Evolutionary conservation across 2,113 vertebrate genomes (phyloP).

Genomic region (Passerina amoena): DNA sequence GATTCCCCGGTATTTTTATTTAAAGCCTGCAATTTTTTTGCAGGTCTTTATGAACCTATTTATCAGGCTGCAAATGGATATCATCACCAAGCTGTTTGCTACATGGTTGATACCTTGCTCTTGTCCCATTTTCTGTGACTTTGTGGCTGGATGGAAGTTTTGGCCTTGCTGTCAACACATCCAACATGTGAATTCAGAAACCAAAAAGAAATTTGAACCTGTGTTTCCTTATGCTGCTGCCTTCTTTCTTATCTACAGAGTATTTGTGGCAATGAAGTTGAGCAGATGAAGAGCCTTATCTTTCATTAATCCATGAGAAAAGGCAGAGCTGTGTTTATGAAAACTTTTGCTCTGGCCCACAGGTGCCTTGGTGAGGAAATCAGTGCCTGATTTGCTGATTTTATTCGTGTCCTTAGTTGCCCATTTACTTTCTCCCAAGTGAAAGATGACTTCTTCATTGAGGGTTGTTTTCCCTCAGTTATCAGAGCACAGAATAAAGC

Average conservation of each 20-base stretch:
- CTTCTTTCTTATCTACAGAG: background rate
- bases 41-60: background rate
- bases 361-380: background rate
- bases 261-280: background rate
- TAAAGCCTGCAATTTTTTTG: background rate
- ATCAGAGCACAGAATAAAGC: slow-evolving; percentile 56
- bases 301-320: background rate
- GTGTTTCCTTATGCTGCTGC: background rate
- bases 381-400: background rate
- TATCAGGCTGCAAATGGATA: background rate
- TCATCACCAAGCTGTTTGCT: background rate
- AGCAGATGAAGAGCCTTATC: background rate
- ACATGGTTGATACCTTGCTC: background rate
- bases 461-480: slow-evolving; percentile 33
- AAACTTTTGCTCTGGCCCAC: background rate
- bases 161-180: background rate
- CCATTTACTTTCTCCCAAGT: background rate
- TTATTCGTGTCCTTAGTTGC: background rate
- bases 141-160: background rate
- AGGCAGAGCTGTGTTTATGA: background rate
- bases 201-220: background rate
- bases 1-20: background rate
- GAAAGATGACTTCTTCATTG: background rate
- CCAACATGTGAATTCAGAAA: background rate
- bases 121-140: background rate